phyloP scores from a whole-genome alignment of 1,140 invertebrate genomes.

The Calephelis virginiensis region DNA sequence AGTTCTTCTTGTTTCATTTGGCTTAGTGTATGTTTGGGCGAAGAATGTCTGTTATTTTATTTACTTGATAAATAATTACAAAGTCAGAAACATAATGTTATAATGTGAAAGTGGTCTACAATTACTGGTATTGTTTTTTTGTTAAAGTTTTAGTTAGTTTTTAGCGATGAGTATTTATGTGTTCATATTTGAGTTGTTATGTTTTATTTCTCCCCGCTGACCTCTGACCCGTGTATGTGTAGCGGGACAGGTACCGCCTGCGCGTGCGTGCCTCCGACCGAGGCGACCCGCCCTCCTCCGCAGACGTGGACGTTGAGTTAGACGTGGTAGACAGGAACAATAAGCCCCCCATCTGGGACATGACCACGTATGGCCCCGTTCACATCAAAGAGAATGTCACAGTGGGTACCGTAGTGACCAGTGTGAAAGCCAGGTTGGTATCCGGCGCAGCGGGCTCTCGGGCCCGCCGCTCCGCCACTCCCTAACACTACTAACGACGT shows the following conservation, averaged over 20 bases:
- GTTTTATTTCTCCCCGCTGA: slow-evolving; percentile 78
- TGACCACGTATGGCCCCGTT: slow-evolving; percentile 95
- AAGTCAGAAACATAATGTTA: slow-evolving; percentile 24
- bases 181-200: slow-evolving; percentile 77
- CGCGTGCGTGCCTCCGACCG: slow-evolving; percentile 95
- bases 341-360: slow-evolving; percentile 97
- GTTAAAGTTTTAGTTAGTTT: slow-evolving; percentile 65
- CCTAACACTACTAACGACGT: slow-evolving; percentile 82
- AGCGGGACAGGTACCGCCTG: slow-evolving; percentile 96
- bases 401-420: slow-evolving; percentile 97
- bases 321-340: slow-evolving; percentile 98
- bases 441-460: slow-evolving; percentile 75
- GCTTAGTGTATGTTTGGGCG: slow-evolving; percentile 65
- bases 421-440: slow-evolving; percentile 98
- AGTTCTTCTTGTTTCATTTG: slow-evolving; percentile 65
- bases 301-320: slow-evolving; percentile 97
- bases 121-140: slow-evolving; percentile 53
- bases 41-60: slow-evolving; percentile 51
- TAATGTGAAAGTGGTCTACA: slow-evolving; percentile 52
- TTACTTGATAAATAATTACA: slow-evolving; percentile 20
- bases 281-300: slow-evolving; percentile 91
- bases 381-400: slow-evolving; percentile 98
- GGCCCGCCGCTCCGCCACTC: slow-evolving; percentile 69
- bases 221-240: slow-evolving; percentile 82
- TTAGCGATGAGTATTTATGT: slow-evolving; percentile 74